Conservation (phyloP, 2,888 invertebrate genomes). For the Netelia virgata region DNA sequence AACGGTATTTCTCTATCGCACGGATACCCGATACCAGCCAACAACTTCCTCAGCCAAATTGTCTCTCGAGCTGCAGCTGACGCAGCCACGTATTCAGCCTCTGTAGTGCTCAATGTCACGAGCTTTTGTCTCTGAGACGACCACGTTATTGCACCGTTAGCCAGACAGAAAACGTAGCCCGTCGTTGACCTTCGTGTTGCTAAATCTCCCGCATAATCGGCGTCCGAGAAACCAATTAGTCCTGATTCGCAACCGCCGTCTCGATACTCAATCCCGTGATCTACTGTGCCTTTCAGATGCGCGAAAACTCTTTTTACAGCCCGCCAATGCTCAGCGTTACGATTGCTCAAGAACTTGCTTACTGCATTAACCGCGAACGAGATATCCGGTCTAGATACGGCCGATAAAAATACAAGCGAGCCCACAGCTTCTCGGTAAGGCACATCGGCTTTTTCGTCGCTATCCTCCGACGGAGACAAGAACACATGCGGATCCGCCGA, state of each 20-base stretch:
- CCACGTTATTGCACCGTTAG: slow-evolving; percentile 17
- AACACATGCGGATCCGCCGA: slow-evolving; percentile 23
- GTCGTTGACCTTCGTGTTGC: slow-evolving; percentile 15
- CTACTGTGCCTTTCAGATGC: slow-evolving; percentile 1
- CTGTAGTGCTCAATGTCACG: slow-evolving; percentile 5
- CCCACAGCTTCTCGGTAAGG: slow-evolving; percentile 45
- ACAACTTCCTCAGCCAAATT: slow-evolving; percentile 25
- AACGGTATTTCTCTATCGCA: background rate
- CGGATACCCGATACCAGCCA: background rate
- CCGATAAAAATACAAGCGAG: slow-evolving; percentile 37
- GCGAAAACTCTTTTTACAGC: slow-evolving; percentile 19
- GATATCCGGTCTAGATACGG: slow-evolving; percentile 48
- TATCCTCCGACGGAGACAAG: background rate
- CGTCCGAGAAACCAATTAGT: slow-evolving; percentile 8
- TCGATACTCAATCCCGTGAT: slow-evolving; percentile 27
- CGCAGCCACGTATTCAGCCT: background rate
- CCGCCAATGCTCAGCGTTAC: slow-evolving; percentile 19
- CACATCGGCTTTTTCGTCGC: background rate
- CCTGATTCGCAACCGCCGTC: background rate
- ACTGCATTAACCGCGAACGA: slow-evolving; percentile 26
- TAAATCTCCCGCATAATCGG: slow-evolving; percentile 23
- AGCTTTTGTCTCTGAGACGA: slow-evolving; percentile 10
- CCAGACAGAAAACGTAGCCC: slow-evolving; percentile 21
- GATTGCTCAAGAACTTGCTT: slow-evolving; percentile 18
- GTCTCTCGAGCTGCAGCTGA: slow-evolving; percentile 14